Evolutionary conservation across 1,140 invertebrate genomes (phyloP).

Genomic region (Euborellia annulipes): DNA sequence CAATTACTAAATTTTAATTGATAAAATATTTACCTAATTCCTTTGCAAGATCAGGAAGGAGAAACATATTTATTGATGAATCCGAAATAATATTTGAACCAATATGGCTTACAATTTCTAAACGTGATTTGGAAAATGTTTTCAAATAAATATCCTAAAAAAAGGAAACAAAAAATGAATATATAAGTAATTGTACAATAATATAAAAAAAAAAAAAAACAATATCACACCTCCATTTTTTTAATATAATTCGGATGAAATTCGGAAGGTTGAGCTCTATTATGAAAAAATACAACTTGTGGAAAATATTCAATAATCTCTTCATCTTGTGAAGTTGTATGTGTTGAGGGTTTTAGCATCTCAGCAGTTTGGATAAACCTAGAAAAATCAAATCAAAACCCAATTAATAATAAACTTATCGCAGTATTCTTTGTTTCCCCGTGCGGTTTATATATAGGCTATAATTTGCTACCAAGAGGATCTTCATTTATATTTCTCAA

Average conservation of each 20-base stretch:
- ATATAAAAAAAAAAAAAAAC: background rate
- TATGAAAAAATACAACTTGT: constrained; percentile 60
- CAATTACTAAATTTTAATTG: too few species aligned
- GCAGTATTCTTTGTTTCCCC: too few species aligned
- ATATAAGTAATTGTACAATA: background rate
- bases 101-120: constrained; percentile 5
- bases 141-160: constrained; percentile 3
- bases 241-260: constrained; percentile 45
- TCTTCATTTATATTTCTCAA: too few species aligned
- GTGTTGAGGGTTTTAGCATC: constrained; percentile 65
- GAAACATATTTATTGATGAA: background rate
- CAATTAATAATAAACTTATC: constrained; percentile 1
- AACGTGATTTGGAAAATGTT: constrained; percentile 7
- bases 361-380: constrained; percentile 71
- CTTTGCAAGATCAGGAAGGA: constrained; percentile 9
- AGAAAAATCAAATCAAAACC: constrained; percentile 14
- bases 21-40: constrained; percentile 12
- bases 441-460: too few species aligned
- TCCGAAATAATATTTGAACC: too few species aligned
- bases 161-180: constrained; percentile 6
- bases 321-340: constrained; percentile 44
- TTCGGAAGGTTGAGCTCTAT: constrained; percentile 51
- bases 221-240: constrained; percentile 39
- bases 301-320: constrained; percentile 54
- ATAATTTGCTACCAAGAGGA: too few species aligned